Evolutionary conservation across 2,113 vertebrate genomes (phyloP).

Genomic region (Lepus timidus): DNA sequence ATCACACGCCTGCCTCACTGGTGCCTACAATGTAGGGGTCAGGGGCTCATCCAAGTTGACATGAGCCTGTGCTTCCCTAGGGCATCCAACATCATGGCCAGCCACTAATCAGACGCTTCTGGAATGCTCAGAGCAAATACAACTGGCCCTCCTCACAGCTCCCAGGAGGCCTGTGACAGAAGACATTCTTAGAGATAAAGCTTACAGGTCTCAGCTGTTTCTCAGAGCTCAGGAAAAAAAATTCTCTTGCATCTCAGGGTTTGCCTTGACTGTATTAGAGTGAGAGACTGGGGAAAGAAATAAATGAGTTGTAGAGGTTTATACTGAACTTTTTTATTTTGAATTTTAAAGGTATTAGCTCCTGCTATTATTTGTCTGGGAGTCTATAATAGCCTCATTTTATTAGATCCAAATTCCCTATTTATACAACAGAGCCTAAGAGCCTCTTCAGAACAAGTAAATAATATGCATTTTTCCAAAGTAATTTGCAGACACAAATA

Average conservation of each 20-base stretch:
- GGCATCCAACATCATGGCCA: not conserved
- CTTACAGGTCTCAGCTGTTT: not conserved
- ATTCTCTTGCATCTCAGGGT: not conserved
- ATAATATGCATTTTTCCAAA: constrained; percentile 83
- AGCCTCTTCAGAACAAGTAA: constrained; percentile 83
- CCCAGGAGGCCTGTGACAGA: not conserved
- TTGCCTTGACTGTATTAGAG: not conserved
- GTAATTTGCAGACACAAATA: constrained; percentile 80
- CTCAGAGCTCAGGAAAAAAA: not conserved
- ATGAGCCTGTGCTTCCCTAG: not conserved
- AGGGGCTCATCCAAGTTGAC: not conserved
- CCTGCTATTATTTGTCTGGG: constrained; percentile 67
- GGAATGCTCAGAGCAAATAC: not conserved
- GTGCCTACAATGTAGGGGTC: no score
- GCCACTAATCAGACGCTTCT: not conserved
- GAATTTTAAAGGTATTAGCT: constrained; percentile 73
- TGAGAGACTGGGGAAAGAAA: not conserved
- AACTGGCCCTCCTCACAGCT: not conserved
- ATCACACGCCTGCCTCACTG: rapidly evolving
- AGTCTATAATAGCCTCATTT: constrained; percentile 76
- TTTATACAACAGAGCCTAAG: constrained; percentile 77
- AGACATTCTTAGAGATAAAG: not conserved
- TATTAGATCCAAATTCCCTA: constrained; percentile 77
- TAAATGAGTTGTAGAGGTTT: constrained; percentile 14
- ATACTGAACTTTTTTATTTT: constrained; percentile 54